Conservation (phyloP, 2,797 vertebrate species). For the Pogonophryne albipinna region DNA sequence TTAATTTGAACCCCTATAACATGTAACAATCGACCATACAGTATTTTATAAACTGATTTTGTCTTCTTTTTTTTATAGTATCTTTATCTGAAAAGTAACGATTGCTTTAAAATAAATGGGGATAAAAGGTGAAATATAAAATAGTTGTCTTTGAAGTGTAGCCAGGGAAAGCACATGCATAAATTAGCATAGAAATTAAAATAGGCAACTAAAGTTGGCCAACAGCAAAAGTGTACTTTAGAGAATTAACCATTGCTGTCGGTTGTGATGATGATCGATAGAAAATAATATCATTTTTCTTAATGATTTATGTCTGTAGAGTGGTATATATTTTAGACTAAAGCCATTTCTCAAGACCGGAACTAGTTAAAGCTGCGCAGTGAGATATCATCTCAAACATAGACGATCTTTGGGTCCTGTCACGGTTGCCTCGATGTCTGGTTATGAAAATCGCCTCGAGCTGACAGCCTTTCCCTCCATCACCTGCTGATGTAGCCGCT, state of each 20-base stretch:
- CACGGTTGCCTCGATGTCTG: constrained; percentile 56
- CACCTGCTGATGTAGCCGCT: constrained; percentile 14
- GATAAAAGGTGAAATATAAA: neutral
- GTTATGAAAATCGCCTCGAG: neutral
- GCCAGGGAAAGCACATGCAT: fast-evolving
- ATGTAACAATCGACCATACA: neutral
- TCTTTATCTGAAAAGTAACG: neutral
- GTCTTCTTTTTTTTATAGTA: neutral
- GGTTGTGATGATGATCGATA: neutral
- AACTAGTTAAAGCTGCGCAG: constrained; percentile 16
- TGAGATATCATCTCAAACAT: fast-evolving
- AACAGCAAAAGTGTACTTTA: too few relatives aligned
- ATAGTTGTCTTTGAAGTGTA: neutral
- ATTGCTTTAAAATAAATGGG: neutral
- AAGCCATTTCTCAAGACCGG: neutral
- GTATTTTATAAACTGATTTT: neutral
- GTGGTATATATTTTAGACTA: neutral
- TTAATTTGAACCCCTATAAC: neutral
- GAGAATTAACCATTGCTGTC: neutral
- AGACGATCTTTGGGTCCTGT: constrained; percentile 54
- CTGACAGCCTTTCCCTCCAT: constrained; percentile 20
- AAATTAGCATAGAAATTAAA: neutral
- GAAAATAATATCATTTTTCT: neutral
- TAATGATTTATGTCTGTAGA: neutral
- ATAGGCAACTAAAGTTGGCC: neutral